Base-by-base conservation (phyloP, 2,797 vertebrate genomes). In the Tamandua tetradactyla region DNA sequence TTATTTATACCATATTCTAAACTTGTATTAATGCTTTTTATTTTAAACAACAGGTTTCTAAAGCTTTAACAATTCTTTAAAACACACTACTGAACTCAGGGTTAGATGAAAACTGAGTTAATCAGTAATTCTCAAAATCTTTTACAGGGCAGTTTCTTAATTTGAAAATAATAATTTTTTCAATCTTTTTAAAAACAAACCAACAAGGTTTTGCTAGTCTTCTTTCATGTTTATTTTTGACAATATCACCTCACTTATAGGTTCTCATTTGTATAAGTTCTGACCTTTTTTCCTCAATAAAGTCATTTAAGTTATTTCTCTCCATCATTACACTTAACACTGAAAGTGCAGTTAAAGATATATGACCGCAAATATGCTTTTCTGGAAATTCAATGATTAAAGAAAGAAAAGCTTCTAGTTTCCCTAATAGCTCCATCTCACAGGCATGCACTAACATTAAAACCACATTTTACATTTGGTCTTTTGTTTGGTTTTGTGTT, bases 171-270 rank as follows among this genome's bases (percentile, higher is more conserved):
- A 7, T 2, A 32, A 52, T 62, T 89, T 90, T 91, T 85, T 72
- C 81, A n/a, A 57, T 25, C 84, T 4, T 84, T 93, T 37, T 59
- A n/a, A n/a, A n/a, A n/a, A n/a, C n/a, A n/a, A n/a, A n/a, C n/a
- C n/a, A 88, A 40, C 3, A 86, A 94, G 20, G 3, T 68, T 82
- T 81, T 64, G 22, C 86, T 35, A 74, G 30, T 89, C 66, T 94
- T 92, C 64, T 75, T n/a, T 64, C 9, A 20, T 35, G 55, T 69
- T 79, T 83, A 79, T 82, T 93, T 94, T 95, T 89, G 89, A 89
- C 42, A 68, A 23, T 40, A 78, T 61, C 20, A 40, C 11, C 32
- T n/a, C 59, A 79, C 12, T 40, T 79, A 49, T 15, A 1, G 57
- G 20, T 66, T 74, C 68, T 75, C 44, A 94, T 52, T 66, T 87